A percentile compares a stretch with the other conserved stretches of the same genome.
Conservation (phyloP, 2,888 invertebrate species). For the Athrips mouffetella region DNA sequence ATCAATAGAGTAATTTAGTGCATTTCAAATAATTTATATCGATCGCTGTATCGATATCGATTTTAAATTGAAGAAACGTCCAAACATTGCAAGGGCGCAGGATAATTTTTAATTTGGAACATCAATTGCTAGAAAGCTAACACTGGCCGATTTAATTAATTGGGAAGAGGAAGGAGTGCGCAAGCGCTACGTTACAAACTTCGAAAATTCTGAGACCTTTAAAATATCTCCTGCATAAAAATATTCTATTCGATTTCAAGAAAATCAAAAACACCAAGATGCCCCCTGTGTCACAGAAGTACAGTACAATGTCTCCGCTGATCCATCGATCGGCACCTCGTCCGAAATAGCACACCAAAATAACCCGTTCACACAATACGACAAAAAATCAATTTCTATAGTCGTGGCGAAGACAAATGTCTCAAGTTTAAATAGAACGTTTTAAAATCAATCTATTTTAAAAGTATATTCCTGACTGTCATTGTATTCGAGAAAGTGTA, state of each 20-base stretch:
- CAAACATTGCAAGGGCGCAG: too few species aligned
- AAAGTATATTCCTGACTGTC: conserved; percentile 1
- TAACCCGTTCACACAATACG: conserved; percentile 46
- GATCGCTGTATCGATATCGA: too few species aligned
- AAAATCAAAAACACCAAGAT: not conserved
- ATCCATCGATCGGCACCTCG: conserved; percentile 52
- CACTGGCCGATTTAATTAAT: too few species aligned
- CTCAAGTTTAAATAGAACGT: conserved; percentile 46
- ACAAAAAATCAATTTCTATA: conserved; percentile 51
- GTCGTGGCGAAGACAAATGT: conserved; percentile 51
- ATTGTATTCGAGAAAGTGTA: not conserved
- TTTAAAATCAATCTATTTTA: conserved; percentile 32
- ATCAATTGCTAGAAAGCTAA: too few species aligned
- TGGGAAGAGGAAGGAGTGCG: not conserved
- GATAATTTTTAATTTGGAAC: too few species aligned
- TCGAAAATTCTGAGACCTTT: not conserved
- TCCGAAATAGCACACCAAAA: conserved; percentile 48
- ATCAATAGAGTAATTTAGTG: too few species aligned
- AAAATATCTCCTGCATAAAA: too few species aligned
- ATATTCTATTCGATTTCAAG: not conserved
- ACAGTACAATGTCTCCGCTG: conserved; percentile 26
- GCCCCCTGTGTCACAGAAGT: conserved; percentile 29
- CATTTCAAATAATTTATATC: too few species aligned
- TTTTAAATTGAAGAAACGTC: too few species aligned
- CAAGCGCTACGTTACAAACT: not conserved